Evolutionary conservation across 2,888 invertebrate genomes (phyloP).

Genomic region (Embidobia sp.): DNA sequence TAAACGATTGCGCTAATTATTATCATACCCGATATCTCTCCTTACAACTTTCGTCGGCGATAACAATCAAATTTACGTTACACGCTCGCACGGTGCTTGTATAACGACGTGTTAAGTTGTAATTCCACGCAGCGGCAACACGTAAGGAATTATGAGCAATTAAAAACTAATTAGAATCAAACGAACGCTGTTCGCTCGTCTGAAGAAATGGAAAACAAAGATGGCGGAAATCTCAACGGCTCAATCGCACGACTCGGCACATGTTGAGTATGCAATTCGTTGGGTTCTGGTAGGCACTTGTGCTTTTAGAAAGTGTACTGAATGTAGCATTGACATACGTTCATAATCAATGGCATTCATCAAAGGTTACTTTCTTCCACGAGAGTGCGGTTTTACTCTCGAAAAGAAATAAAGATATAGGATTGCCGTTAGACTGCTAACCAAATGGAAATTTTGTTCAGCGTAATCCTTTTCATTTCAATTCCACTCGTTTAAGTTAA

Average conservation of each 20-base stretch:
- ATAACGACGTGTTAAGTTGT: slow-evolving; percentile 51
- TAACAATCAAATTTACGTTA: slow-evolving; percentile 36
- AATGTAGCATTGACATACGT: slow-evolving; percentile 45
- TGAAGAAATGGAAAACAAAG: slow-evolving; percentile 43
- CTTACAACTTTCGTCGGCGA: slow-evolving; percentile 26
- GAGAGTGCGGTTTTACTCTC: slow-evolving; percentile 7
- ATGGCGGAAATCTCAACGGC: slow-evolving; percentile 48
- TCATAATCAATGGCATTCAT: slow-evolving; percentile 41
- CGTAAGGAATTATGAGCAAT: slow-evolving; percentile 68
- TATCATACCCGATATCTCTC: slow-evolving; percentile 10
- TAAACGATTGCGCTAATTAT: background rate
- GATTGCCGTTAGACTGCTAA: too few relatives aligned
- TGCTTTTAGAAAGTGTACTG: slow-evolving; percentile 61
- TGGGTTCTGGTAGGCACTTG: slow-evolving; percentile 72
- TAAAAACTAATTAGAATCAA: slow-evolving; percentile 71
- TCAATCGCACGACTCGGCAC: slow-evolving; percentile 66
- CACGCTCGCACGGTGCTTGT: slow-evolving; percentile 37
- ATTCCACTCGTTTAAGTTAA: too few relatives aligned
- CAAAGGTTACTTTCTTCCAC: slow-evolving; percentile 37
- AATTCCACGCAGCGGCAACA: slow-evolving; percentile 47
- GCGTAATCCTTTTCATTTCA: too few relatives aligned
- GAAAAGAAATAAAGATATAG: slow-evolving; percentile 4
- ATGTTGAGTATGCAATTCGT: slow-evolving; percentile 76
- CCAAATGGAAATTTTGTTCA: too few relatives aligned
- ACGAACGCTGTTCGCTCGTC: slow-evolving; percentile 42